These are phyloP conservation scores for Charadrius vociferus DNA, from an alignment of 2,113 vertebrate species.

Conservation along the genomic window DNA sequence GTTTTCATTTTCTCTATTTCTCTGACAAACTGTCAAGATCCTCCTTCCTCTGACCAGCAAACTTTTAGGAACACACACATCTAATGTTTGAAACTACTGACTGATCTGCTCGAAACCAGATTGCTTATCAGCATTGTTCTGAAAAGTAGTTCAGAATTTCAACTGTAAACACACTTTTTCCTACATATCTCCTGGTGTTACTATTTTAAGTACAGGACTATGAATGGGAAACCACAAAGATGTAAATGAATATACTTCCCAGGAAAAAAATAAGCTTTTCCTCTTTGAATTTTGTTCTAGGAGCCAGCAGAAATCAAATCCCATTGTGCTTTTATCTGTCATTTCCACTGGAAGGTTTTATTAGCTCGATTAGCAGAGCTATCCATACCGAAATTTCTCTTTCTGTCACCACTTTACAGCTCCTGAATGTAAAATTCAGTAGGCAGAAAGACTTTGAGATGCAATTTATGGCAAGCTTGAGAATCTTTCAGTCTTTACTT, in stretches of 20 bases:
- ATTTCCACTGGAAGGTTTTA: background rate
- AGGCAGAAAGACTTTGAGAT: background rate
- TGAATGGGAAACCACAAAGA: background rate
- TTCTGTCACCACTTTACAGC: background rate
- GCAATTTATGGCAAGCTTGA: background rate
- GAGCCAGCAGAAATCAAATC: background rate
- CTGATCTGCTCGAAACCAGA: background rate
- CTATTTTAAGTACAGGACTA: background rate
- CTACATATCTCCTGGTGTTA: background rate
- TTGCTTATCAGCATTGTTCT: background rate
- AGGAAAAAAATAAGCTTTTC: background rate
- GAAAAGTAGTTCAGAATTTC: background rate
- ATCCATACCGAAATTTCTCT: background rate
- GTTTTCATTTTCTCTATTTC: background rate
- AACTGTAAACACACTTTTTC: background rate
- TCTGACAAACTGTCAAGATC: background rate
- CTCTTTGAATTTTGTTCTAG: background rate
- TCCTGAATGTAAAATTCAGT: background rate
- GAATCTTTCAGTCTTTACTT: background rate
- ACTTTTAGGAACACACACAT: background rate
- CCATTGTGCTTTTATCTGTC: background rate
- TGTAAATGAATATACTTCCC: background rate
- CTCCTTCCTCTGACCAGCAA: background rate
- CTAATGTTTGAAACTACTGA: background rate
- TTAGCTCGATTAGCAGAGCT: conserved; percentile 1